A percentile compares a stretch with the other conserved stretches of the same genome.
Evolutionary conservation across 2,797 vertebrate species (phyloP).

Genomic region (Mus caroli): DNA sequence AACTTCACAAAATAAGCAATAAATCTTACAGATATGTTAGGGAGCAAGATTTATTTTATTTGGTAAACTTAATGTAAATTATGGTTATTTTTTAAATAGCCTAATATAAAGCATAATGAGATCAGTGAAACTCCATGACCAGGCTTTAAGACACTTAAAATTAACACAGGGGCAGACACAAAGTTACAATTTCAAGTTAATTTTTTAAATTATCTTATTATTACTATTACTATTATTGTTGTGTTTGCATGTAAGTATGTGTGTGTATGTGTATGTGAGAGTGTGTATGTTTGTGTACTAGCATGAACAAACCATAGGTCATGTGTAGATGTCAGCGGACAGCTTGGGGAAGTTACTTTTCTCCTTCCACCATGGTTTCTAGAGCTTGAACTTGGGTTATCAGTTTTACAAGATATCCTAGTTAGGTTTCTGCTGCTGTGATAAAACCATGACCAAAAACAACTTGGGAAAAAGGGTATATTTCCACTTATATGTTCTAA

Average conservation of each 20-base stretch:
- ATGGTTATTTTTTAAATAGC: constrained; percentile 14
- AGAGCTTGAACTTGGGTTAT: background rate
- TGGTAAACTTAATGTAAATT: background rate
- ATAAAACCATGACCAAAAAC: background rate
- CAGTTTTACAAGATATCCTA: no score
- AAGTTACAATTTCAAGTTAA: background rate
- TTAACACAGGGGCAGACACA: background rate
- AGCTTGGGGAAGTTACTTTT: background rate
- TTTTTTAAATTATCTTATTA: background rate
- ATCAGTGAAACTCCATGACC: background rate
- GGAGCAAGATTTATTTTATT: background rate
- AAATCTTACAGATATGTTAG: background rate
- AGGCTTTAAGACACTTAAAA: constrained; percentile 32
- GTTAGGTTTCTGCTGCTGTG: background rate
- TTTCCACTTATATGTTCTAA: background rate
- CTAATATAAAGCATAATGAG: constrained; percentile 21
- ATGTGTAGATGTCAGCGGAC: background rate
- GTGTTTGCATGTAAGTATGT: rapidly evolving
- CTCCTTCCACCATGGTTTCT: background rate
- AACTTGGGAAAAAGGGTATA: background rate
- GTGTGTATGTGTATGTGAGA: background rate
- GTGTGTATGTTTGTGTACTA: background rate
- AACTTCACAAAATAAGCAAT: constrained; percentile 61
- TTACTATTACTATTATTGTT: background rate
- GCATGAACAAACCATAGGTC: background rate